These are phyloP conservation scores for Cathartes aura DNA, from an alignment of 2,113 vertebrate species.

Conservation along the genomic window DNA sequence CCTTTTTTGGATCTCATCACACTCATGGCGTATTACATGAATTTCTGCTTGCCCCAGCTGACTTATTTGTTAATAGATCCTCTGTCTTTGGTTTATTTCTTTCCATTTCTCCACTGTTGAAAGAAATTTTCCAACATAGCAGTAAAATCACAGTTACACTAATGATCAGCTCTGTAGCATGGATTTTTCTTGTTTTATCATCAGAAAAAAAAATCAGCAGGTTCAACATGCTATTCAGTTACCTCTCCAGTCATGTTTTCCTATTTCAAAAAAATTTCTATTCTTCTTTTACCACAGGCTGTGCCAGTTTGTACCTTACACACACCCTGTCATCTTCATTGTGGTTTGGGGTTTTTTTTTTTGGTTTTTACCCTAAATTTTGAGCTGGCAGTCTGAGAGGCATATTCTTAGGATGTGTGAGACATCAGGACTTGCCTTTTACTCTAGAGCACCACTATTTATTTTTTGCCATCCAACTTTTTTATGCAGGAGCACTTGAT, in stretches of 20 bases:
- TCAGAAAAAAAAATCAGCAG: background rate
- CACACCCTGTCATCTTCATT: background rate
- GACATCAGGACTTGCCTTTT: background rate
- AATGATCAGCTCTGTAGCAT: background rate
- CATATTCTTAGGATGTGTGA: background rate
- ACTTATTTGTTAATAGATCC: slow-evolving; percentile 57
- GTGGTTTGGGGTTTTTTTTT: accelerated
- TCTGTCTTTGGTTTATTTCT: slow-evolving; percentile 46
- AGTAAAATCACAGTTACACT: slow-evolving; percentile 26
- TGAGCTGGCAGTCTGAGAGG: background rate
- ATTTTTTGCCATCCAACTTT: background rate
- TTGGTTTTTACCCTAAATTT: background rate
- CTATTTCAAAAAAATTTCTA: background rate
- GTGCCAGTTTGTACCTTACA: background rate
- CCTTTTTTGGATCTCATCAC: background rate
- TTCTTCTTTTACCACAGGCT: background rate
- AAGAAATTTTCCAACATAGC: slow-evolving; percentile 9
- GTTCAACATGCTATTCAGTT: background rate
- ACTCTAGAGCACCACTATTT: background rate
- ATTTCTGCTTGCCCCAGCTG: slow-evolving; percentile 40
- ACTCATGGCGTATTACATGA: background rate
- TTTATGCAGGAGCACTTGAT: background rate
- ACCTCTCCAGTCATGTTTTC: background rate
- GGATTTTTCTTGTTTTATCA: background rate
- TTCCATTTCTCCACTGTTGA: slow-evolving; percentile 28